These are phyloP conservation scores for Phyllostomus discolor DNA, from an alignment of 2,113 vertebrate species.

Conservation along the genomic window DNA sequence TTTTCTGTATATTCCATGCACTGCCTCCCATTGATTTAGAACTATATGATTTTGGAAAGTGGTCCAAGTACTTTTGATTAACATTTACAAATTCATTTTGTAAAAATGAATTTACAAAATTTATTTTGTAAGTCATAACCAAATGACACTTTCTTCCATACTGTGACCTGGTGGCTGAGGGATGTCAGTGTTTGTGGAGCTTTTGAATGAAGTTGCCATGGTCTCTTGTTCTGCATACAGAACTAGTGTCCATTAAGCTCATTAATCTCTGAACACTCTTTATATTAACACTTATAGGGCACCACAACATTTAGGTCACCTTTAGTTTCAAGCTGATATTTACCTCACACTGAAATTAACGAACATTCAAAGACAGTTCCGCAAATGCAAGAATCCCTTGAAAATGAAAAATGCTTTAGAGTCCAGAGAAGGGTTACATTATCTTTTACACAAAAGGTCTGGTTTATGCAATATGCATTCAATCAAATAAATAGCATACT, in stretches of 20 bases:
- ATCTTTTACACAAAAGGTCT: neutral
- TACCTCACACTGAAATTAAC: conserved; percentile 77
- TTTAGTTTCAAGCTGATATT: conserved; percentile 77
- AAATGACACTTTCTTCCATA: neutral
- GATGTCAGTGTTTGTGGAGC: rapidly evolving
- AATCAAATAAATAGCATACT: neutral
- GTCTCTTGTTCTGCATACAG: neutral
- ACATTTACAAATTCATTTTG: conserved; percentile 44
- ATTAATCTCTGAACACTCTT: conserved; percentile 74
- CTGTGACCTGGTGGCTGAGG: neutral
- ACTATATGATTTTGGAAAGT: conserved; percentile 53
- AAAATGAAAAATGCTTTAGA: conserved; percentile 59
- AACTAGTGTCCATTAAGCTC: conserved; percentile 50
- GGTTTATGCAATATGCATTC: neutral
- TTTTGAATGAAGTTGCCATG: neutral
- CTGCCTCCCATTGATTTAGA: neutral
- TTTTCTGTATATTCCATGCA: neutral
- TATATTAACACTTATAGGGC: conserved; percentile 72
- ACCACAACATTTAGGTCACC: conserved; percentile 71
- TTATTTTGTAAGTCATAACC: conserved; percentile 38
- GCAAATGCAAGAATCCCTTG: conserved; percentile 60
- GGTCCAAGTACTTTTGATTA: conserved; percentile 42
- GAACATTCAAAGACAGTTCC: conserved; percentile 71
- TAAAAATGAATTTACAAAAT: neutral
- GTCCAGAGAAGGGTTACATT: conserved; percentile 9